Conservation (phyloP, 1,140 invertebrate genomes). For the Drosophila azteca region DNA sequence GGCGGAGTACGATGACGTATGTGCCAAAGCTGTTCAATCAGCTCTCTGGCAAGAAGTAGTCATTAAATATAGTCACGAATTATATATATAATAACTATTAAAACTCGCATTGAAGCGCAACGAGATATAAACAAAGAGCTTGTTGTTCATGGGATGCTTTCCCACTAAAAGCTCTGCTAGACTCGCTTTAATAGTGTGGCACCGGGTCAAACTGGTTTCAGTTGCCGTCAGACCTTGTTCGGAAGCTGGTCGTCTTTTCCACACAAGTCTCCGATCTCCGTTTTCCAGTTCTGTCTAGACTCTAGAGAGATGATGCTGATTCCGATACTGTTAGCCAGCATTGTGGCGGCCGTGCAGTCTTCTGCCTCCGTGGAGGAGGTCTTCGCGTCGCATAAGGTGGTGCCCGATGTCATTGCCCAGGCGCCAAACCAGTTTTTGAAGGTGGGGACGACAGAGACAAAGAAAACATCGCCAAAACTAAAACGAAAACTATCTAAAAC, state of each 20-base stretch:
- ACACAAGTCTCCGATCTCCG: background rate
- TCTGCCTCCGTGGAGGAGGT: slow-evolving; percentile 37
- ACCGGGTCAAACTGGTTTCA: slow-evolving; percentile 61
- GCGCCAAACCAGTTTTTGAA: slow-evolving; percentile 61
- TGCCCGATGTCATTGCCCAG: slow-evolving; percentile 67
- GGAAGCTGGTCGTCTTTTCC: slow-evolving; percentile 5
- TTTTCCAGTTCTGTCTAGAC: background rate
- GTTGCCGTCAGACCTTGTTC: slow-evolving; percentile 38
- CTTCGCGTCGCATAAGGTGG: slow-evolving; percentile 48
- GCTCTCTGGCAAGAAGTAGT: no score
- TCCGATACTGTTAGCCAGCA: slow-evolving; percentile 19
- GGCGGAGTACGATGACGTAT: slow-evolving; percentile 94
- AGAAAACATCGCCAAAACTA: background rate
- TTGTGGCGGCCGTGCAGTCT: slow-evolving; percentile 28
- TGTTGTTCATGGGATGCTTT: slow-evolving; percentile 30
- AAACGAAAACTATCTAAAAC: slow-evolving; percentile 17
- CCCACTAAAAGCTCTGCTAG: slow-evolving; percentile 30
- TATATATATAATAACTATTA: slow-evolving; percentile 42
- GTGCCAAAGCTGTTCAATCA: no score
- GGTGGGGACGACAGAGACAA: slow-evolving; percentile 35
- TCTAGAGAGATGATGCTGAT: slow-evolving; percentile 46
- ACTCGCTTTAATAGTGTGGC: slow-evolving; percentile 35
- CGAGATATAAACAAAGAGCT: slow-evolving; percentile 5
- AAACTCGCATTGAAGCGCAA: slow-evolving; percentile 13
- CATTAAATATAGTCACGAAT: no score